Evolutionary conservation across 2,797 vertebrate species (phyloP).

Genomic region (Ispidina picta): DNA sequence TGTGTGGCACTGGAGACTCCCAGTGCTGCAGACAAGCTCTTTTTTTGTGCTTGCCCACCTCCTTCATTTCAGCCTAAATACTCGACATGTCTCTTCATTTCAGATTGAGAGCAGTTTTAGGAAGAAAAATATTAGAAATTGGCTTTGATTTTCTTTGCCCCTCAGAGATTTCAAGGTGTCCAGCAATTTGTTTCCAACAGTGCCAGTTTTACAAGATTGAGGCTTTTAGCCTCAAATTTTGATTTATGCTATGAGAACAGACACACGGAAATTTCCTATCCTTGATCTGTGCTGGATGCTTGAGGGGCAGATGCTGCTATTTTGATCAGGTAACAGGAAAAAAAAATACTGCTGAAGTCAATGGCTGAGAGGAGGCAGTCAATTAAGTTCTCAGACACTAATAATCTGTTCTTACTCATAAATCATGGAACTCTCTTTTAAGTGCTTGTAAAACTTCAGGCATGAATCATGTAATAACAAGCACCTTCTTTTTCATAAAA

Average conservation of each 20-base stretch:
- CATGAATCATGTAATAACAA: background rate
- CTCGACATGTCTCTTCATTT: background rate
- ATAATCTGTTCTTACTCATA: conserved; percentile 45
- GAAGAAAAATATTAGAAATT: conserved; percentile 40
- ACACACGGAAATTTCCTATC: background rate
- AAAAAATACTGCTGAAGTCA: conserved; percentile 46
- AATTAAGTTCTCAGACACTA: conserved; percentile 43
- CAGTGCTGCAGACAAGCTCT: background rate
- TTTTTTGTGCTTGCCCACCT: background rate
- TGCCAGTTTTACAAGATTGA: conserved; percentile 31
- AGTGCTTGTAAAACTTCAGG: conserved; percentile 16
- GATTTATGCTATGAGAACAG: background rate
- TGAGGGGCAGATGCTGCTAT: background rate
- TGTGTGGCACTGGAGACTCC: background rate
- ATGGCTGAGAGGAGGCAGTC: background rate
- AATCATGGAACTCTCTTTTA: conserved; percentile 28
- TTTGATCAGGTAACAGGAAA: conserved; percentile 32
- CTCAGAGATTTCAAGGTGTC: conserved; percentile 12
- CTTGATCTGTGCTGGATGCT: background rate
- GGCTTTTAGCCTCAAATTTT: conserved; percentile 36
- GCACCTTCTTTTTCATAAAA: background rate
- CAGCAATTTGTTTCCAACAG: conserved; percentile 17
- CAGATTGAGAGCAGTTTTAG: background rate
- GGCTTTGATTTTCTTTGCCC: conserved; percentile 37
- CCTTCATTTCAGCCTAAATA: background rate